These are phyloP conservation scores for Bucorvus abyssinicus DNA, from an alignment of 2,797 vertebrate species.

Conservation along the genomic window DNA sequence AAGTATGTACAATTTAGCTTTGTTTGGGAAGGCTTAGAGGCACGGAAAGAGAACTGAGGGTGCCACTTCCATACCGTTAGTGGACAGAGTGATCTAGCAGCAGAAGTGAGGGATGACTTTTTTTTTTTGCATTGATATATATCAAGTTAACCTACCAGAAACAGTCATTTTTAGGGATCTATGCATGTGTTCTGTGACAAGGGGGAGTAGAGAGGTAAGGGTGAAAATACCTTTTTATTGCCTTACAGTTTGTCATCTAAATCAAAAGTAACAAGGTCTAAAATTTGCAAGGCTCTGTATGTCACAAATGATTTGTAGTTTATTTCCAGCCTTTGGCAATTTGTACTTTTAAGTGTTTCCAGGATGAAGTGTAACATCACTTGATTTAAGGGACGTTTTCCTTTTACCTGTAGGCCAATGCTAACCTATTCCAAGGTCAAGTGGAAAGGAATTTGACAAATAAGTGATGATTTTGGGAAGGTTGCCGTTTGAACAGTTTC, in stretches of 20 bases:
- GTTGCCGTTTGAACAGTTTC: background rate
- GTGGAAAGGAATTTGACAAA: conserved; percentile 31
- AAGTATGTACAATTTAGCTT: background rate
- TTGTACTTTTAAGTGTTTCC: conserved; percentile 50
- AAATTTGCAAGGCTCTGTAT: background rate
- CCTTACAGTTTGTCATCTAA: conserved; percentile 30
- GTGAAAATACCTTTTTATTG: conserved; percentile 24
- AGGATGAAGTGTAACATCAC: conserved; percentile 32
- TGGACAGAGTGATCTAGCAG: background rate
- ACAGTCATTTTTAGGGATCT: background rate
- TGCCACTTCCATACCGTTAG: background rate
- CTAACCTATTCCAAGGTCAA: conserved; percentile 54
- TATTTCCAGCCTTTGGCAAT: conserved; percentile 15
- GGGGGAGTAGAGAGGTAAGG: background rate
- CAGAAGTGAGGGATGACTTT: background rate
- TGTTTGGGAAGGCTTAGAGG: background rate
- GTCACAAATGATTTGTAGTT: conserved; percentile 46
- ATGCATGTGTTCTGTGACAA: background rate
- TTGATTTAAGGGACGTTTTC: conserved; percentile 40
- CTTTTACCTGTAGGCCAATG: conserved; percentile 37
- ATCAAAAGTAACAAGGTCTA: conserved; percentile 50
- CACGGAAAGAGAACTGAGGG: background rate
- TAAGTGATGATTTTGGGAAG: background rate
- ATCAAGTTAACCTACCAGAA: background rate
- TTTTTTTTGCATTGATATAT: background rate